These are phyloP conservation scores for Theristicus caerulescens DNA, from an alignment of 2,113 vertebrate genomes.

Conservation along the genomic window DNA sequence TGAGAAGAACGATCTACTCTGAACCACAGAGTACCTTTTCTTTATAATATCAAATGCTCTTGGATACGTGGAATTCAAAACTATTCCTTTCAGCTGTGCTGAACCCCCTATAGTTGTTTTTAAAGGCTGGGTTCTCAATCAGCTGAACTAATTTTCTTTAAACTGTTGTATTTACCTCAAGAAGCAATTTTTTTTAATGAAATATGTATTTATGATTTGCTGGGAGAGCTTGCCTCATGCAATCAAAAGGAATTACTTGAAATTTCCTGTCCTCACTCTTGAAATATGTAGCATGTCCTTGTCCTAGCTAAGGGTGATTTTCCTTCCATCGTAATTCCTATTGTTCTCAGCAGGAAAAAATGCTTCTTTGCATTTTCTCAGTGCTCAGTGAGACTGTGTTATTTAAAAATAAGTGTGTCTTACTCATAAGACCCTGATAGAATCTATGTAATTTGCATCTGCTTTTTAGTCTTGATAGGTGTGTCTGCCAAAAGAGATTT, in stretches of 20 bases:
- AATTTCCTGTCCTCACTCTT: neutral
- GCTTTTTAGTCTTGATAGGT: neutral
- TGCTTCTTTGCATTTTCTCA: neutral
- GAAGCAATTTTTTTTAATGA: neutral
- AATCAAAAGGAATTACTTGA: neutral
- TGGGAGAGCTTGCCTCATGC: neutral
- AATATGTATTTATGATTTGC: neutral
- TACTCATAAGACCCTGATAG: neutral
- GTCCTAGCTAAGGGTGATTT: neutral
- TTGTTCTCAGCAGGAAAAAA: neutral
- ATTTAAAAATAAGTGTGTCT: neutral
- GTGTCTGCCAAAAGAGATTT: neutral
- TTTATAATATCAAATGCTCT: neutral
- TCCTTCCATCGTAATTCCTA: neutral
- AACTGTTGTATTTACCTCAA: neutral
- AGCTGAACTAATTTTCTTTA: neutral
- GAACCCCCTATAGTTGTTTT: neutral
- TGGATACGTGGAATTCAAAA: neutral
- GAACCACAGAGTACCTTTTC: neutral
- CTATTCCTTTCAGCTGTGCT: neutral
- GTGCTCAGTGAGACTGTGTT: neutral
- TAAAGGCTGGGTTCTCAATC: neutral
- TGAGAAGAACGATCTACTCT: neutral
- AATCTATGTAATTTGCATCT: neutral
- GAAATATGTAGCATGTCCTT: neutral